Conservation (phyloP, 2,113 vertebrate genomes). For the Jacana jacana region DNA sequence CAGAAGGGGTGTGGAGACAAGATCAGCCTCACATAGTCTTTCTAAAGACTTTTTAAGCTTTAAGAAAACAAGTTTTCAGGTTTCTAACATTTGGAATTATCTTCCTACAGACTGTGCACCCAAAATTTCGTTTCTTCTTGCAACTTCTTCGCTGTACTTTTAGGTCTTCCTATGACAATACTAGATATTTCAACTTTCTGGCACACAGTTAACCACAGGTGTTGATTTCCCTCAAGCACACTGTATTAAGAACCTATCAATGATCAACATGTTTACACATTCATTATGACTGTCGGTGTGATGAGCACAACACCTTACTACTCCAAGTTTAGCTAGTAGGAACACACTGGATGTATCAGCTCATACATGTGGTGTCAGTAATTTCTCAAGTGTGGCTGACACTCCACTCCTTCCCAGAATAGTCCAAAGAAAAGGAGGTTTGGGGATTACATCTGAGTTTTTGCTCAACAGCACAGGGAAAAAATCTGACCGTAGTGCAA, state of each 20-base stretch:
- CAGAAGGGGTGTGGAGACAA: not conserved
- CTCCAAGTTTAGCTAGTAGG: not conserved
- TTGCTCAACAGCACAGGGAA: not conserved
- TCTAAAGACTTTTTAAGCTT: not conserved
- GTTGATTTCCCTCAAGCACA: not conserved
- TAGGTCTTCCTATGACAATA: not conserved
- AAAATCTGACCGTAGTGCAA: not conserved
- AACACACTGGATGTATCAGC: not conserved
- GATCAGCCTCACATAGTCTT: not conserved
- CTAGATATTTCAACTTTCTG: not conserved
- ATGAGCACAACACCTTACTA: not conserved
- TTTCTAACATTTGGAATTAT: not conserved
- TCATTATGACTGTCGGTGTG: not conserved
- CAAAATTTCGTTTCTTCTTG: not conserved
- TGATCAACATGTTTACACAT: not conserved
- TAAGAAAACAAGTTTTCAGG: not conserved
- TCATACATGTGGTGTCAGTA: not conserved
- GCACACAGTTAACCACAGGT: not conserved
- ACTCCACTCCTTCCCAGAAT: not conserved
- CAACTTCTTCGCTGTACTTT: not conserved
- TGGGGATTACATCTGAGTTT: not conserved
- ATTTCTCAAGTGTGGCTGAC: not conserved
- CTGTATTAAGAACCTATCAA: not conserved
- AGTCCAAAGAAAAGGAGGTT: not conserved
- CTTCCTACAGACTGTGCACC: not conserved